A percentile compares a stretch with the other conserved stretches of the same genome.
Conservation (phyloP, 2,113 vertebrate genomes). For the Amphiprion percula region DNA sequence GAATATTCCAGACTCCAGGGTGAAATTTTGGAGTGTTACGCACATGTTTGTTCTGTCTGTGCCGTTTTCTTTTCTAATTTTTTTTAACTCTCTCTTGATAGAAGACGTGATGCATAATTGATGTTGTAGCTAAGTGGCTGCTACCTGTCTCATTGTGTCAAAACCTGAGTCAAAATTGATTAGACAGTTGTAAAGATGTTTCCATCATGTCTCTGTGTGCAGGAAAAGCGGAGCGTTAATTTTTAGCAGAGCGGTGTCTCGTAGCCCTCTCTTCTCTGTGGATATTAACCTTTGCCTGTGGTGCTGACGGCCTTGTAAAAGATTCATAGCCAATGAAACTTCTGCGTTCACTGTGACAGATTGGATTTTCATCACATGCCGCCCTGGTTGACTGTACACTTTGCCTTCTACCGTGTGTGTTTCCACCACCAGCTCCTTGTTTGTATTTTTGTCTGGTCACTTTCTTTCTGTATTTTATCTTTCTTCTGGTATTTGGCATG, state of each 20-base stretch:
- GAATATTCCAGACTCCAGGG: neutral
- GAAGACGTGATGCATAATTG: conserved; percentile 10
- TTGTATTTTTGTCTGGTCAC: conserved; percentile 31
- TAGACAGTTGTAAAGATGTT: neutral
- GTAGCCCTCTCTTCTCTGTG: conserved; percentile 18
- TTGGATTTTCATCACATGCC: conserved; percentile 66
- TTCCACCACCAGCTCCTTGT: conserved; percentile 27
- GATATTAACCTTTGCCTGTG: conserved; percentile 56
- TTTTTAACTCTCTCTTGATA: neutral
- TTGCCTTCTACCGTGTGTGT: conserved; percentile 2
- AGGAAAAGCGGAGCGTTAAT: conserved; percentile 34
- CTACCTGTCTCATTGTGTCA: neutral
- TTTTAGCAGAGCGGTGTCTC: conserved; percentile 15
- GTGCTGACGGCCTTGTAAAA: conserved; percentile 55
- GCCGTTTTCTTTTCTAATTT: neutral
- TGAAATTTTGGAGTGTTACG: neutral
- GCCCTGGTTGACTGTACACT: conserved; percentile 33
- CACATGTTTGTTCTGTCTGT: neutral
- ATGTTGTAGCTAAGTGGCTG: conserved; percentile 12
- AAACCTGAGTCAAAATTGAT: conserved; percentile 28
- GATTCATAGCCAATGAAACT: conserved; percentile 73
- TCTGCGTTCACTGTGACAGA: conserved; percentile 57
- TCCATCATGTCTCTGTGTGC: conserved; percentile 14
- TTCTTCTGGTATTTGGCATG: conserved; percentile 37
- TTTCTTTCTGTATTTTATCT: conserved; percentile 30